These are phyloP conservation scores for Iphiclides podalirius DNA, from an alignment of 2,888 invertebrate genomes.

Conservation along the genomic window DNA sequence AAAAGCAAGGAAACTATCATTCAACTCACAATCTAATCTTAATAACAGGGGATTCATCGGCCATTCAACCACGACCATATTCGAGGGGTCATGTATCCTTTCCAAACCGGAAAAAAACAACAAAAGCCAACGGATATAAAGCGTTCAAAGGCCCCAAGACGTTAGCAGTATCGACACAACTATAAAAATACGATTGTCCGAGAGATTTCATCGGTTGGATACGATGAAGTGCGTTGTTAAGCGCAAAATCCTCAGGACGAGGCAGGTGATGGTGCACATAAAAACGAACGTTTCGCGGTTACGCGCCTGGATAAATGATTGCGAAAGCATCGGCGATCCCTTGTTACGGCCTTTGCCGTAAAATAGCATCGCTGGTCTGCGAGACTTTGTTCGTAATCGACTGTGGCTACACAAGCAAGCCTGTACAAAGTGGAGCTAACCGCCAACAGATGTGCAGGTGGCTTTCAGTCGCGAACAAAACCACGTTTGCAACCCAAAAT, in stretches of 20 bases:
- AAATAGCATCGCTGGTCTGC: background rate
- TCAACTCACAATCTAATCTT: too few relatives aligned
- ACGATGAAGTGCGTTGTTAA: conserved; percentile 3
- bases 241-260: conserved; percentile 9
- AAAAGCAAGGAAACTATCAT: too few relatives aligned
- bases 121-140: background rate
- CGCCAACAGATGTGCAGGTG: too few relatives aligned
- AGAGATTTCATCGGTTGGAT: conserved; percentile 7
- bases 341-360: conserved; percentile 8
- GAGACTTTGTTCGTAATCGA: conserved; percentile 1
- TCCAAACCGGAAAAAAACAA: background rate
- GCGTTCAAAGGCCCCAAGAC: background rate
- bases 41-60: background rate
- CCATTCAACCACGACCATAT: background rate
- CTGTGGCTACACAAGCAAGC: background rate
- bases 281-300: conserved; percentile 18
- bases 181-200: background rate
- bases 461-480: too few relatives aligned
- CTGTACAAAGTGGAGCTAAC: too few relatives aligned
- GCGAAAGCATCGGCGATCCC: conserved; percentile 11
- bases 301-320: conserved; percentile 3
- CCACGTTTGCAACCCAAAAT: too few relatives aligned
- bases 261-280: conserved; percentile 15
- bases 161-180: background rate
- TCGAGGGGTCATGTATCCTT: background rate